Evolutionary conservation across 2,797 vertebrate species (phyloP), one percentile per base, ranked within the genome.

Genomic region (Pogoniulus pusillus): DNA sequence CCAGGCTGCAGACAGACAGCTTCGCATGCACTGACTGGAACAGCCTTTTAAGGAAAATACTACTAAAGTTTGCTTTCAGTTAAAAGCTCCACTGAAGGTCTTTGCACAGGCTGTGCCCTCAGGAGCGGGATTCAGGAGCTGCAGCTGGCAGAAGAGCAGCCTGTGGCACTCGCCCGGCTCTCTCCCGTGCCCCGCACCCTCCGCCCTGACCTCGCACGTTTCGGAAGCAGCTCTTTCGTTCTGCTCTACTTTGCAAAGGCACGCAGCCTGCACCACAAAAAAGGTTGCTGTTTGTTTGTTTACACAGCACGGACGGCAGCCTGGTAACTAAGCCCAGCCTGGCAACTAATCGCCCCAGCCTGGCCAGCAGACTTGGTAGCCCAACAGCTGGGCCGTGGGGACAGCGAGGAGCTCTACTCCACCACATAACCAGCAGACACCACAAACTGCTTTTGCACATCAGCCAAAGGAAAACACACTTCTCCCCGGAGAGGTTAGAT

Each of bases 191-290:
- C 78, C 23, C 2, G 12, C 1, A 55, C 18, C 85, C 80, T 53
- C 82, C 18, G 59, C 91, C 66, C 69, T 34, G 85, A 81, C 87
- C 92, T 9, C 26, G 69, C 79, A n/a, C 43, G 1, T 54, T 68
- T 73, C 27, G 71, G 93, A 90, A 91, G 74, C 85, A 54, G 85
- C 85, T 79, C 91, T 85, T 89, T 53, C 32, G 6, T 84, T 64
- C 93, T 91, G 74, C 83, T 86, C 92, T 41, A 29, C 80, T 88
- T 89, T 86, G 77, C 89, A 79, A 82, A 91, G 78, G 68, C 73
- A 45, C 4, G 11, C 60, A n/a, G 84, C 79, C 63, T 73, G 27
- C 6, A 6, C 60, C 82, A 85, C 43, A 75, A 11, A 78, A 72
- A 72, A 87, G 76, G 87, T 49, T 47, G 66, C 74, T 69, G 73